Conservation (phyloP, 1,140 invertebrate species). For the Drosophila sp. region DNA sequence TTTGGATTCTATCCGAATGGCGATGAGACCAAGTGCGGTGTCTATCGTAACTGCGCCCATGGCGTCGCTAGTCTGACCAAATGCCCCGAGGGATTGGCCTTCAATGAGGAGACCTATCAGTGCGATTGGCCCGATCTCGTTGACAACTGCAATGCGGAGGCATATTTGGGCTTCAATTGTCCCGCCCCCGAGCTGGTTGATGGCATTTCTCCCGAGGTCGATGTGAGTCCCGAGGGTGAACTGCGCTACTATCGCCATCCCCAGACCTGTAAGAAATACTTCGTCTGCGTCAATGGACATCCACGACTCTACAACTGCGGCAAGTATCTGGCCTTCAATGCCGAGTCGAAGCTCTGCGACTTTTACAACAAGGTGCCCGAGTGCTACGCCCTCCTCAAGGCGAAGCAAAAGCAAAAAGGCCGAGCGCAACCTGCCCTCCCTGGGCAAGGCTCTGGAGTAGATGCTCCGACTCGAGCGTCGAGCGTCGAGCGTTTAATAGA, state of each 20-base stretch:
- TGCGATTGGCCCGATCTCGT: constrained; percentile 96
- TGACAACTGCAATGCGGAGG: constrained; percentile 90
- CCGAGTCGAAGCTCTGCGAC: constrained; percentile 74
- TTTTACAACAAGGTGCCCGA: constrained; percentile 82
- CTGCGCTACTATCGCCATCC: constrained; percentile 86
- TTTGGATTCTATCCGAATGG: constrained; percentile 92
- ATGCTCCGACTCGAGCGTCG: not conserved
- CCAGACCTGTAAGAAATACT: constrained; percentile 92
- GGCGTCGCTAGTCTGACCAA: constrained; percentile 86
- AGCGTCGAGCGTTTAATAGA: constrained; percentile 4
- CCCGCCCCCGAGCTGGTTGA: constrained; percentile 83
- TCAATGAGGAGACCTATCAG: constrained; percentile 90
- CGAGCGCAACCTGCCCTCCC: constrained; percentile 43
- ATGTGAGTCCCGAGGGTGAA: constrained; percentile 85
- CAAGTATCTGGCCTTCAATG: constrained; percentile 80
- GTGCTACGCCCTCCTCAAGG: constrained; percentile 78
- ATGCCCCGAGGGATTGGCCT: constrained; percentile 94
- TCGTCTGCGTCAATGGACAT: constrained; percentile 90
- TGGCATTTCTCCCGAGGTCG: constrained; percentile 81
- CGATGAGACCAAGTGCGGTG: constrained; percentile 90
- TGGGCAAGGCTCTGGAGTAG: constrained; percentile 24
- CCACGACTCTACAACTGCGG: constrained; percentile 86
- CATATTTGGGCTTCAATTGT: constrained; percentile 89
- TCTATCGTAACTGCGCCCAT: constrained; percentile 93
- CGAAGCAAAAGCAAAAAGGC: constrained; percentile 67